These are phyloP conservation scores for Poeciliopsis turneri DNA, from an alignment of 2,797 vertebrate genomes.

Conservation along the genomic window DNA sequence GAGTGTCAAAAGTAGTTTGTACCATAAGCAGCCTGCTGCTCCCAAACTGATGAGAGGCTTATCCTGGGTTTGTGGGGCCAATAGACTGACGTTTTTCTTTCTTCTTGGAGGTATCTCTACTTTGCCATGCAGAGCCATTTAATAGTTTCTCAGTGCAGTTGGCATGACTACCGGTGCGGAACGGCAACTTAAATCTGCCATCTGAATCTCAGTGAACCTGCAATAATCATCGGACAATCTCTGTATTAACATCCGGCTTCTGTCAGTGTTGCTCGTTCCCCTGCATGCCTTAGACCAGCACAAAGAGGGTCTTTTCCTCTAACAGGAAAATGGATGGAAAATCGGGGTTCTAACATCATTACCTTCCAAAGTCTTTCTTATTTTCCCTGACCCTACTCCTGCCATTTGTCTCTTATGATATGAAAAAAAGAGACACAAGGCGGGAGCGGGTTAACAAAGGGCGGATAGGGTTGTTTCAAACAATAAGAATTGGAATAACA, in stretches of 20 bases:
- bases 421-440: slow-evolving; percentile 18
- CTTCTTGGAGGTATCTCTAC: slow-evolving; percentile 55
- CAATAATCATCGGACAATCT: slow-evolving; percentile 80
- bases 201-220: slow-evolving; percentile 72
- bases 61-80: slow-evolving; percentile 67
- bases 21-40: slow-evolving; percentile 69
- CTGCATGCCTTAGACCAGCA: slow-evolving; percentile 41
- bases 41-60: slow-evolving; percentile 81
- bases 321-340: slow-evolving; percentile 70
- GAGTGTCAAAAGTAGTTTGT: slow-evolving; percentile 58
- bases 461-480: slow-evolving; percentile 36
- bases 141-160: slow-evolving; percentile 77
- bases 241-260: slow-evolving; percentile 74
- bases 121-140: slow-evolving; percentile 72
- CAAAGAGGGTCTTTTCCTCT: slow-evolving; percentile 31
- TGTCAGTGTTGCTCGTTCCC: slow-evolving; percentile 23
- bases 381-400: slow-evolving; percentile 52
- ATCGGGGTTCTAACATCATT: slow-evolving; percentile 69
- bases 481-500: slow-evolving; percentile 61
- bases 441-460: slow-evolving; percentile 9
- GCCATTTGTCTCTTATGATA: slow-evolving; percentile 69
- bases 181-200: slow-evolving; percentile 70
- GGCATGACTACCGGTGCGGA: slow-evolving; percentile 77
- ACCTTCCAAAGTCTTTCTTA: slow-evolving; percentile 68
- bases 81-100: slow-evolving; percentile 66